A percentile compares a stretch with the other conserved stretches of the same genome.
Evolutionary conservation across 2,113 vertebrate genomes (phyloP).

Genomic region (Amphilophus citrinellus): DNA sequence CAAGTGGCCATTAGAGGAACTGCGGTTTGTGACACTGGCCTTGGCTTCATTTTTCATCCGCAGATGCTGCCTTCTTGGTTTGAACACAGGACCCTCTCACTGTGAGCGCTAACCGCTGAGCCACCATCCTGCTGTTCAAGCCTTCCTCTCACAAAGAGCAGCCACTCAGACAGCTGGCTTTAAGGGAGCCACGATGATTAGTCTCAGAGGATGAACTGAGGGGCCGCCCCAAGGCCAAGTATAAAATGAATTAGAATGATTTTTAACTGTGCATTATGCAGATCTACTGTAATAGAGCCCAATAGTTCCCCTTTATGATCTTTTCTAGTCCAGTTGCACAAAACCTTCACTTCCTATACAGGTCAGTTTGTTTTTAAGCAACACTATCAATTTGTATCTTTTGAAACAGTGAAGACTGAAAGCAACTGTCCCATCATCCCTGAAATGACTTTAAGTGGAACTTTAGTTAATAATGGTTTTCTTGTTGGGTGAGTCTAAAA

Average conservation of each 20-base stretch:
- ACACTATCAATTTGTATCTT: not conserved
- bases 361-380: not conserved
- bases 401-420: not conserved
- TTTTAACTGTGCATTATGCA: not conserved
- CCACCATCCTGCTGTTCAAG: not conserved
- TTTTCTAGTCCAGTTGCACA: not conserved
- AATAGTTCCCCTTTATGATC: not conserved
- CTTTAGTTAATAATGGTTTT: not conserved
- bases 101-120: too few relatives aligned
- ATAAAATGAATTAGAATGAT: not conserved
- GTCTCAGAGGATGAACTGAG: not conserved
- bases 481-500: not conserved
- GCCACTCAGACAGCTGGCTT: fast-evolving
- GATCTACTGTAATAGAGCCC: not conserved
- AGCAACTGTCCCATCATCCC: not conserved
- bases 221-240: not conserved
- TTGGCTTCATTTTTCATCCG: too few relatives aligned
- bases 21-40: too few relatives aligned
- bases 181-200: not conserved
- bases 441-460: not conserved
- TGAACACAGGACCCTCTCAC: too few relatives aligned
- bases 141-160: not conserved
- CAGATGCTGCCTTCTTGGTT: too few relatives aligned
- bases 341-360: not conserved
- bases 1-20: too few relatives aligned